Conservation (phyloP, 2,113 vertebrate species). For the Lepus europaeus region DNA sequence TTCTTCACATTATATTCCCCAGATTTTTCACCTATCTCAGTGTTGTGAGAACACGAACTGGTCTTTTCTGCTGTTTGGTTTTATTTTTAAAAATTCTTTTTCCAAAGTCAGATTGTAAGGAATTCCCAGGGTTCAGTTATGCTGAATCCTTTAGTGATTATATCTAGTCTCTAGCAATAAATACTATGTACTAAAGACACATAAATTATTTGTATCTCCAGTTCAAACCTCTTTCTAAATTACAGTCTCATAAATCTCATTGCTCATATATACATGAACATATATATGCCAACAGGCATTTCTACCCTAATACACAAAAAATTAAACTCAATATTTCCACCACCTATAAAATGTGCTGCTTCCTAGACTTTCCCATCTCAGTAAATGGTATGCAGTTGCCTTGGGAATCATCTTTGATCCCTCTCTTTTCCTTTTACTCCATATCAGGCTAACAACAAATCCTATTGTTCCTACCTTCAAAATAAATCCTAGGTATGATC, state of each 20-base stretch:
- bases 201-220: neutral
- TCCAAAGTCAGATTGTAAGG: neutral
- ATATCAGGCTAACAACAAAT: neutral
- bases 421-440: neutral
- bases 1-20: neutral
- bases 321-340: neutral
- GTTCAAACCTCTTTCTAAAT: neutral
- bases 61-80: neutral
- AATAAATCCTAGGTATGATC: neutral
- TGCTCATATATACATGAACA: neutral
- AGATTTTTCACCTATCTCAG: neutral
- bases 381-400: neutral
- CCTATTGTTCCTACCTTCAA: neutral
- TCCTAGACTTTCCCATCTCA: neutral
- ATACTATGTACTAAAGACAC: neutral
- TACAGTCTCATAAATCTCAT: neutral
- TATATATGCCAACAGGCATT: neutral
- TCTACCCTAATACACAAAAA: neutral
- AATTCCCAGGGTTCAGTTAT: neutral
- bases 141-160: neutral
- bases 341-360: neutral
- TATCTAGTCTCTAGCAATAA: neutral
- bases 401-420: neutral
- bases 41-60: neutral
- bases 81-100: neutral